phyloP scores from a whole-genome alignment of 23 tunicate species.

The Styela clava region DNA sequence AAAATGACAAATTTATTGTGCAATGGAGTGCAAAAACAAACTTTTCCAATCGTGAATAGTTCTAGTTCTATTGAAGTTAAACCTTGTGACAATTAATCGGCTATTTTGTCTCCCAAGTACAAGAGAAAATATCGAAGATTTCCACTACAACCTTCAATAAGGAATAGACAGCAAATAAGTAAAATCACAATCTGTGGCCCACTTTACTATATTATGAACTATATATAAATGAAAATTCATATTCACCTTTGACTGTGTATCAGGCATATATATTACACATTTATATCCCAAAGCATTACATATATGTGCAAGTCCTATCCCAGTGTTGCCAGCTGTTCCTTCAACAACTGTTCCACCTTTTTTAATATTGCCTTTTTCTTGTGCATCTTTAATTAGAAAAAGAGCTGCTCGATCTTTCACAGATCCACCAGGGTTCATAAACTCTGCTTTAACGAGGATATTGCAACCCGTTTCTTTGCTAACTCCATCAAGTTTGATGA shows the following conservation, averaged over 20 bases:
- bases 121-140: too few relatives aligned
- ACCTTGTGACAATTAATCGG: too few relatives aligned
- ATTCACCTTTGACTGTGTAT: constrained; percentile 92
- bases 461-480: constrained; percentile 96
- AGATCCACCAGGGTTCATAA: constrained; percentile 93
- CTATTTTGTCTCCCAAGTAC: too few relatives aligned
- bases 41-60: neutral
- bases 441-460: constrained; percentile 89
- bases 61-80: too few relatives aligned
- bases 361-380: constrained; percentile 57
- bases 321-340: constrained; percentile 98
- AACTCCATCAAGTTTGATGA: constrained; percentile 70
- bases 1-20: neutral
- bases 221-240: too few relatives aligned
- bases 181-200: too few relatives aligned
- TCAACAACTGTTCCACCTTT: constrained; percentile 88
- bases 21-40: neutral
- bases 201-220: too few relatives aligned
- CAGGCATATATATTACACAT: constrained; percentile 93
- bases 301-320: constrained; percentile 92
- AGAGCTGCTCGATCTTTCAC: constrained; percentile 94
- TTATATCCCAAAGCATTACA: constrained; percentile 93
- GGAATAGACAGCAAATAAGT: too few relatives aligned
- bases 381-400: constrained; percentile 83
- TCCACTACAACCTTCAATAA: too few relatives aligned